Percentiles rank a stretch among this genome's conserved stretches.
These are phyloP conservation scores for Drosophila tanythrix DNA, from an alignment of 2,888 invertebrate species.

Conservation along the genomic window DNA sequence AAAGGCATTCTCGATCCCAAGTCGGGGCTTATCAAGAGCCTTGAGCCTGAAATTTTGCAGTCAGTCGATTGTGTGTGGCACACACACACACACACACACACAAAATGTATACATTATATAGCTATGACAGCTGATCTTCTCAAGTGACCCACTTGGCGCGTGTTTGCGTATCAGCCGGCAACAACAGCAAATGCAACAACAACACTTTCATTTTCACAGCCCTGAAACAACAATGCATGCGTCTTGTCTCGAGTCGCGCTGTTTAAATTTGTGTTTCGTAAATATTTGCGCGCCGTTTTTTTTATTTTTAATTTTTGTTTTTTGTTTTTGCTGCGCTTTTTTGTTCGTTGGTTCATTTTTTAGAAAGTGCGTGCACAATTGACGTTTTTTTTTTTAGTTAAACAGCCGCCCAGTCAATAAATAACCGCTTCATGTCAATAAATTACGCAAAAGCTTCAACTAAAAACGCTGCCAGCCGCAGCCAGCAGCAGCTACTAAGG, in stretches of 20 bases:
- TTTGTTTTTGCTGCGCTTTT: conserved; percentile 7
- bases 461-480: conserved; percentile 40
- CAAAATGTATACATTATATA: conserved; percentile 9
- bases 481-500: conserved; percentile 43
- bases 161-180: conserved; percentile 61
- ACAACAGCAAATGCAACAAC: conserved; percentile 43
- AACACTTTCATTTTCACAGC: conserved; percentile 77
- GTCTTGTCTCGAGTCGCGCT: conserved; percentile 62
- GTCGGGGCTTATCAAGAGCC: conserved; percentile 53
- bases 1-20: conserved; percentile 14
- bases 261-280: conserved; percentile 70
- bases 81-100: conserved; percentile 8
- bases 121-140: conserved; percentile 75
- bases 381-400: conserved; percentile 59
- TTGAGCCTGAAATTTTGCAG: conserved; percentile 71
- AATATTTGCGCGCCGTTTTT: conserved; percentile 64
- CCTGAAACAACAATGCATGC: conserved; percentile 63
- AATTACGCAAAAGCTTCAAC: conserved; percentile 68
- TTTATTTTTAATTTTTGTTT: conserved; percentile 25
- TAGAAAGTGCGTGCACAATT: conserved; percentile 79
- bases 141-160: conserved; percentile 78
- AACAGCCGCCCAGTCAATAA: conserved; percentile 68
- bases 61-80: conserved; percentile 13
- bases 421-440: conserved; percentile 75
- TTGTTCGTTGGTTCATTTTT: conserved; percentile 51